These are phyloP conservation scores for Tichodroma muraria DNA, from an alignment of 2,113 vertebrate genomes.

Conservation along the genomic window DNA sequence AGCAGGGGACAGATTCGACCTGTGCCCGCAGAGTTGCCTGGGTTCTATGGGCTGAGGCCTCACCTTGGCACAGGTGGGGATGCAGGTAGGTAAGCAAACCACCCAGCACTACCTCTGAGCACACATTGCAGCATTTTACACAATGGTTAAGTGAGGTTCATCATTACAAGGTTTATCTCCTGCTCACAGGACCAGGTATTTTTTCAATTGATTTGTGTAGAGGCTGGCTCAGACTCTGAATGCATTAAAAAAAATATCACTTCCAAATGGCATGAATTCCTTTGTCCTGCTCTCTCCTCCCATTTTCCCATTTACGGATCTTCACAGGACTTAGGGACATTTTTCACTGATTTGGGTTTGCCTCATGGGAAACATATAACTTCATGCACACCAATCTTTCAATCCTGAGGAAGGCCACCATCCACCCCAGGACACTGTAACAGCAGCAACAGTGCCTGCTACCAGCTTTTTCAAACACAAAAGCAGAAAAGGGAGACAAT, in stretches of 20 bases:
- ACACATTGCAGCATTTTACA: neutral
- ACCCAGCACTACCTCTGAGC: neutral
- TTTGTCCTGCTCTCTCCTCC: neutral
- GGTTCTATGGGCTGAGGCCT: neutral
- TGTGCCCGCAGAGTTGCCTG: rapidly evolving
- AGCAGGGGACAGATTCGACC: neutral
- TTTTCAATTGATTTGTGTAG: neutral
- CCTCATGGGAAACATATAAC: neutral
- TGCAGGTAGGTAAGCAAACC: neutral
- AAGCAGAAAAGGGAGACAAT: neutral
- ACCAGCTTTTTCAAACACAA: neutral
- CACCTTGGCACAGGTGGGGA: rapidly evolving
- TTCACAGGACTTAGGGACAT: neutral
- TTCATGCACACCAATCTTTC: neutral
- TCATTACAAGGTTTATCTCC: neutral
- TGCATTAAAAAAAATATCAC: neutral
- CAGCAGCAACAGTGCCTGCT: neutral
- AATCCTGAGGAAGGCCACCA: neutral
- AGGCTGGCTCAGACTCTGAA: neutral
- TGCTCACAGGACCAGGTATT: neutral
- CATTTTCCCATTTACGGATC: neutral
- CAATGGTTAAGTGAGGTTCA: neutral
- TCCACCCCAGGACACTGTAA: neutral
- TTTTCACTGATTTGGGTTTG: neutral
- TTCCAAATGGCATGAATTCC: neutral